Conservation (phyloP, 2,113 vertebrate genomes). For the Grammomys dolichurus region DNA sequence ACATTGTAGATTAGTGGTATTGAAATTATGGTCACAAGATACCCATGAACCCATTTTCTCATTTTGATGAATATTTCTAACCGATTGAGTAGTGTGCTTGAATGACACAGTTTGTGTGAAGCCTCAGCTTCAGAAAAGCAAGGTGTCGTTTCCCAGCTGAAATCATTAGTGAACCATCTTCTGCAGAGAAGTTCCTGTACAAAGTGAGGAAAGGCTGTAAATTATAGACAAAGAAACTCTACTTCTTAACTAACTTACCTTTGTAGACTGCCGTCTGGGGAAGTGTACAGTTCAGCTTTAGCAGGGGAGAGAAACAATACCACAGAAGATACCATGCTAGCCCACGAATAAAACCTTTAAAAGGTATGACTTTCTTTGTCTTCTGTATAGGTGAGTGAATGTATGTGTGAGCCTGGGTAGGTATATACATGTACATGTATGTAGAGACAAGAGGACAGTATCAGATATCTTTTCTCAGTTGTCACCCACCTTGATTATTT, state of each 20-base stretch:
- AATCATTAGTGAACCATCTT: background rate
- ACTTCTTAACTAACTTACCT: background rate
- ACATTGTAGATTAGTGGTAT: background rate
- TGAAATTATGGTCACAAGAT: slow-evolving; percentile 33
- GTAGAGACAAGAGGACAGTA: background rate
- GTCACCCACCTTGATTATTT: background rate
- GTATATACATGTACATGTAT: background rate
- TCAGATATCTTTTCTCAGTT: background rate
- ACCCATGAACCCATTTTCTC: background rate
- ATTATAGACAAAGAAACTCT: background rate
- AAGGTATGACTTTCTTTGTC: background rate
- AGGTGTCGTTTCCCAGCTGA: background rate
- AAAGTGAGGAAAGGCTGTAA: background rate
- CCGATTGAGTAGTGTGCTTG: background rate
- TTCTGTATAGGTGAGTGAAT: background rate
- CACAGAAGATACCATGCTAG: background rate
- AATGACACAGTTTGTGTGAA: background rate
- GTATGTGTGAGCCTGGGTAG: background rate
- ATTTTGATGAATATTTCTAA: background rate
- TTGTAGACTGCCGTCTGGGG: background rate
- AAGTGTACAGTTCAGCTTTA: background rate
- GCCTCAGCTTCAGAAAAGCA: background rate
- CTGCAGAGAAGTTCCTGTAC: background rate
- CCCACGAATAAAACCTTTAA: background rate
- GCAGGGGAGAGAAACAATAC: background rate